A percentile compares a stretch with the other conserved stretches of the same genome.
Evolutionary conservation across 2,888 invertebrate species (phyloP).

Genomic region (Paralinhomoeus sp.): DNA sequence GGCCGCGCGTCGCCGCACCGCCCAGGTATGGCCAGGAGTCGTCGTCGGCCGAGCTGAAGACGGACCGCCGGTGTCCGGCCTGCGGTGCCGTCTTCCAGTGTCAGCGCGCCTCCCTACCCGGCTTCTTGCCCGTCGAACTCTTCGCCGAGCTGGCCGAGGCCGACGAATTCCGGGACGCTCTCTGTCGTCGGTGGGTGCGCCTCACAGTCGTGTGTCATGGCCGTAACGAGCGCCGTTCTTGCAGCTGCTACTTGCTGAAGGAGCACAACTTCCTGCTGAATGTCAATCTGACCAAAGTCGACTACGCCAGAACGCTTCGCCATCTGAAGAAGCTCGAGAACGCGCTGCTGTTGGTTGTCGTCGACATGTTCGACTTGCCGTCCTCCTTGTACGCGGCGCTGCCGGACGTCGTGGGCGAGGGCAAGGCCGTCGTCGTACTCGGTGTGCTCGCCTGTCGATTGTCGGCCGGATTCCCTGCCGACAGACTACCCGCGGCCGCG

Average conservation of each 20-base stretch:
- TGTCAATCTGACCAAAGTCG: conserved; percentile 40
- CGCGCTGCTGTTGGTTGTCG: conserved; percentile 50
- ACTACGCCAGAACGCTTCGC: conserved; percentile 18
- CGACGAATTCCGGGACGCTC: background rate
- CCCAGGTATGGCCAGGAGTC: no score
- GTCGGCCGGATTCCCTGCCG: no score
- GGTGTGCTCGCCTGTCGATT: no score
- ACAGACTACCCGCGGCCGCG: no score
- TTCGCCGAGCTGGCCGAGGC: conserved; percentile 10
- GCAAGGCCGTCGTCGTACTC: no score
- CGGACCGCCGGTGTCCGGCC: conserved; percentile 26
- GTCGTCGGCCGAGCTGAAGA: conserved; percentile 8
- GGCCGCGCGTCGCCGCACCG: no score
- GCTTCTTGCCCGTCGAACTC: conserved; percentile 28
- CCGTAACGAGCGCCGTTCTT: conserved; percentile 46
- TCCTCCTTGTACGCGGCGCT: conserved; percentile 53
- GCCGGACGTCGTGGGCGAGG: conserved; percentile 20
- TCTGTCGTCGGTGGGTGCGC: background rate
- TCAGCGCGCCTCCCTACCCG: conserved; percentile 27
- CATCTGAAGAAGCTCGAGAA: conserved; percentile 17
- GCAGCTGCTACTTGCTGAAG: conserved; percentile 65
- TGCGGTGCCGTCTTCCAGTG: conserved; percentile 33
- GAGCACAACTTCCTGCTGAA: conserved; percentile 60
- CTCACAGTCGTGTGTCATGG: no score
- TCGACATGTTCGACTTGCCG: conserved; percentile 71